Conservation (phyloP, 2,113 vertebrate species). For the Saimiri boliviensis region DNA sequence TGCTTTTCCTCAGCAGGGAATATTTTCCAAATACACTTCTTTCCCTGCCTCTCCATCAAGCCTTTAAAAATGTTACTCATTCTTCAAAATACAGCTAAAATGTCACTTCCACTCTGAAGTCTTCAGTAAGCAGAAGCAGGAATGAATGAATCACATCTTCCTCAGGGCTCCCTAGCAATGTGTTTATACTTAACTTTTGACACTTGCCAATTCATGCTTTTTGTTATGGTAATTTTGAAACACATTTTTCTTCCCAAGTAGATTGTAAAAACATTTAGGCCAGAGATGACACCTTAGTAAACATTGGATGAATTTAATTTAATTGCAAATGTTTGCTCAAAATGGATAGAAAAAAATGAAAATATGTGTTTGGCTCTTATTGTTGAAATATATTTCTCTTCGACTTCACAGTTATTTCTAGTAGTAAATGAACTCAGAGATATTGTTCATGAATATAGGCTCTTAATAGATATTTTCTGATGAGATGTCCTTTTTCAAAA, state of each 20-base stretch:
- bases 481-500: constrained; percentile 17
- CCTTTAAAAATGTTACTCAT: background rate
- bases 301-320: constrained; percentile 26
- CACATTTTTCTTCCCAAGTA: background rate
- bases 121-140: background rate
- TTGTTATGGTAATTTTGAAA: constrained; percentile 38
- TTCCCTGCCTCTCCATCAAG: background rate
- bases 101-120: background rate
- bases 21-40: background rate
- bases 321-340: constrained; percentile 32
- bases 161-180: background rate
- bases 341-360: constrained; percentile 20
- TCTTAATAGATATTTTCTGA: background rate
- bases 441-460: background rate
- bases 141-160: constrained; percentile 28
- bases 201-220: constrained; percentile 27
- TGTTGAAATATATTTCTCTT: constrained; percentile 11
- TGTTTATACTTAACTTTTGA: constrained; percentile 51
- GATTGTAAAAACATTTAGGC: constrained; percentile 48
- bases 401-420: background rate
- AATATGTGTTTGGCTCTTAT: background rate
- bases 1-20: background rate
- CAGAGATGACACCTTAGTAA: constrained; percentile 36
- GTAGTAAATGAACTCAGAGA: background rate
- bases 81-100: constrained; percentile 28